phyloP scores from a whole-genome alignment of 2,797 vertebrate genomes.

The Monodelphis domestica region DNA sequence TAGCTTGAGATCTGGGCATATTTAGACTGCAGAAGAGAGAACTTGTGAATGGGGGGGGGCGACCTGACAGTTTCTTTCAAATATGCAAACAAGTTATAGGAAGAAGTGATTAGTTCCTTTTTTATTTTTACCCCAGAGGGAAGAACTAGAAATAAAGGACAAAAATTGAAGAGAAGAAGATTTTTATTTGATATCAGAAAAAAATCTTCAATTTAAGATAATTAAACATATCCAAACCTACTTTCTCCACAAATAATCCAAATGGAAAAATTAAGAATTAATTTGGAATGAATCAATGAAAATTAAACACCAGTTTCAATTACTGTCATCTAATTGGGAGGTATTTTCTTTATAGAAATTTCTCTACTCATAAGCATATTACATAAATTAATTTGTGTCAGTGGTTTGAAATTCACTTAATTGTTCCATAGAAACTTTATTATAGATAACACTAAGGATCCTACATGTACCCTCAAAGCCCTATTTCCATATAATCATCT shows the following conservation, averaged over 20 bases:
- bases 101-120: neutral
- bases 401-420: neutral
- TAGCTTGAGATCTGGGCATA: neutral
- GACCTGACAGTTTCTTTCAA: neutral
- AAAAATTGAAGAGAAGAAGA: neutral
- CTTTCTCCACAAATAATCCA: neutral
- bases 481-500: neutral
- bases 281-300: neutral
- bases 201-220: neutral
- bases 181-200: neutral
- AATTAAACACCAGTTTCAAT: neutral
- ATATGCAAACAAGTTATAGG: neutral
- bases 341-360: neutral
- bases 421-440: neutral
- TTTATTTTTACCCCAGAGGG: neutral
- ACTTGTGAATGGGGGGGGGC: neutral
- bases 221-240: neutral
- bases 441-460: neutral
- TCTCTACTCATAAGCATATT: neutral
- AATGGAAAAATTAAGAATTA: too few relatives aligned
- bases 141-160: neutral
- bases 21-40: neutral
- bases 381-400: neutral
- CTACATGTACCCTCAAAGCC: neutral
- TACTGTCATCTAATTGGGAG: neutral